Conservation (phyloP, 2,888 invertebrate genomes). For the Cheilosia vulpina region DNA sequence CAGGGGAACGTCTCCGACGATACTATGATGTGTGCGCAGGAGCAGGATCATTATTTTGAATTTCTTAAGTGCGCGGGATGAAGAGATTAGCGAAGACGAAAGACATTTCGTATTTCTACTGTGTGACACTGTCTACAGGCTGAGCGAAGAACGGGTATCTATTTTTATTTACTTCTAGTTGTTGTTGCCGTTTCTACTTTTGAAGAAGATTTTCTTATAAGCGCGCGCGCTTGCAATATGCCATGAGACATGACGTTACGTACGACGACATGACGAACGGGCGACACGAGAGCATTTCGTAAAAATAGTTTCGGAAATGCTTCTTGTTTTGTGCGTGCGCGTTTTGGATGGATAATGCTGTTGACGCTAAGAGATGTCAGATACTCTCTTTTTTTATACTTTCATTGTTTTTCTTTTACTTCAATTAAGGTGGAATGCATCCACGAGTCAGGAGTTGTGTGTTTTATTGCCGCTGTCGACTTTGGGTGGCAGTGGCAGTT, state of each 20-base stretch:
- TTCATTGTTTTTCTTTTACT: constrained; percentile 57
- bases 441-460: constrained; percentile 6
- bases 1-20: constrained; percentile 26
- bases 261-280: constrained; percentile 32
- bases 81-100: constrained; percentile 52
- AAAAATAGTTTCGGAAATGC: constrained; percentile 61
- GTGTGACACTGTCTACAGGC: constrained; percentile 44
- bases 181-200: constrained; percentile 9
- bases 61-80: constrained; percentile 54
- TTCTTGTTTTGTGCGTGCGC: constrained; percentile 30
- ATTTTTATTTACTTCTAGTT: constrained; percentile 45
- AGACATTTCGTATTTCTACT: constrained; percentile 50
- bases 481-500: constrained; percentile 13
- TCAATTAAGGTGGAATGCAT: constrained; percentile 47
- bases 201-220: constrained; percentile 48
- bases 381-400: constrained; percentile 51
- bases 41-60: constrained; percentile 67
- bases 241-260: constrained; percentile 30
- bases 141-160: constrained; percentile 53
- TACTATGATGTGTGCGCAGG: constrained; percentile 62
- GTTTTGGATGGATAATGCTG: constrained; percentile 33
- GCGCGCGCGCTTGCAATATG: constrained; percentile 37
- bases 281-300: constrained; percentile 52
- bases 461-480: constrained; percentile 5
- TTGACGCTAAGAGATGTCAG: constrained; percentile 38